These are phyloP conservation scores for Acanthurus tractus DNA, from an alignment of 2,797 vertebrate species.

Conservation along the genomic window DNA sequence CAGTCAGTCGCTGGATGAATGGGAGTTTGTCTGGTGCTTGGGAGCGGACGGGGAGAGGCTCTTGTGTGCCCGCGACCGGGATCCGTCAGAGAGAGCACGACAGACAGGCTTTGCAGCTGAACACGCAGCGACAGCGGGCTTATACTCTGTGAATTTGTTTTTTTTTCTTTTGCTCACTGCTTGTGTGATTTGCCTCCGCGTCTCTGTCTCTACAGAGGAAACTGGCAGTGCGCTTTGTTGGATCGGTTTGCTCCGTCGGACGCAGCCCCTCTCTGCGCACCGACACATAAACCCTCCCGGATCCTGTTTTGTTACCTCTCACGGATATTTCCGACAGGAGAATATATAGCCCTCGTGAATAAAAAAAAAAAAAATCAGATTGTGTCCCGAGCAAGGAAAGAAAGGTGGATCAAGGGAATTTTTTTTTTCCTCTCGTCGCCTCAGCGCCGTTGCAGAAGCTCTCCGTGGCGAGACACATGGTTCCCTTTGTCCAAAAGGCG, in stretches of 20 bases:
- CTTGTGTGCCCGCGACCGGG: slow-evolving; percentile 62
- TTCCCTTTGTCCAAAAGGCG: slow-evolving; percentile 92
- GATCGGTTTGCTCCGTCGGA: slow-evolving; percentile 76
- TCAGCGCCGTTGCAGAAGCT: slow-evolving; percentile 71
- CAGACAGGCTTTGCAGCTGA: slow-evolving; percentile 57
- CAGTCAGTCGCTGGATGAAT: slow-evolving; percentile 82
- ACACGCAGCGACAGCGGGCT: slow-evolving; percentile 37
- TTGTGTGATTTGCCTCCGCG: slow-evolving; percentile 47
- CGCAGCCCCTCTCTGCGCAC: slow-evolving; percentile 66
- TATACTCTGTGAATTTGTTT: slow-evolving; percentile 38
- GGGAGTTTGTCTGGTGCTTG: slow-evolving; percentile 81
- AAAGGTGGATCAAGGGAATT: slow-evolving; percentile 67
- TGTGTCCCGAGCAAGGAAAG: slow-evolving; percentile 39
- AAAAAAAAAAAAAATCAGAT: slow-evolving; percentile 32
- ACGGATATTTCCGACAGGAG: slow-evolving; percentile 77
- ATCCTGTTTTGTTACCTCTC: slow-evolving; percentile 63
- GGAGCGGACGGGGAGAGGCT: slow-evolving; percentile 77
- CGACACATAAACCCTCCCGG: slow-evolving; percentile 66
- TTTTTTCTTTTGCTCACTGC: slow-evolving; percentile 30
- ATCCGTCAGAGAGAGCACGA: slow-evolving; percentile 53
- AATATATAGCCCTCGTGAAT: slow-evolving; percentile 53
- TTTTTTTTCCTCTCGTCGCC: slow-evolving; percentile 50
- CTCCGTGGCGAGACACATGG: slow-evolving; percentile 85
- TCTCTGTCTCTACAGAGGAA: slow-evolving; percentile 46
- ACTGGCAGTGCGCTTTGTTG: slow-evolving; percentile 77